Evolutionary conservation across 2,797 vertebrate genomes (phyloP).

Genomic region (Phataginus tricuspis): DNA sequence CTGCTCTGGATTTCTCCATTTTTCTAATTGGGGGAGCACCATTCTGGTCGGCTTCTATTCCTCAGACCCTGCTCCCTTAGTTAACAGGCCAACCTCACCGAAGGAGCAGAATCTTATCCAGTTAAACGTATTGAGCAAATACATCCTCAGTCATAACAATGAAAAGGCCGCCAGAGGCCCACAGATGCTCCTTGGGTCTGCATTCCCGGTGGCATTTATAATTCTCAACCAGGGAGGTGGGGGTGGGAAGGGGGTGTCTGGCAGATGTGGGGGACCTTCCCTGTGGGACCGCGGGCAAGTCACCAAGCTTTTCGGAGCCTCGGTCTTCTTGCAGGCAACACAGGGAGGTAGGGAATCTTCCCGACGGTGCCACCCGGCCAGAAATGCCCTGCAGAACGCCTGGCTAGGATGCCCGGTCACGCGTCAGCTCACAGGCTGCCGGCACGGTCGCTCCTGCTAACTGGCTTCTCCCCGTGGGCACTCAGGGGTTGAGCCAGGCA

Average conservation of each 20-base stretch:
- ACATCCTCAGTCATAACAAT: background rate
- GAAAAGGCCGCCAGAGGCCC: background rate
- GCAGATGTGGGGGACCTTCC: background rate
- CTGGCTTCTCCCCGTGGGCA: background rate
- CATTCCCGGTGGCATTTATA: background rate
- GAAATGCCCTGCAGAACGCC: fast-evolving
- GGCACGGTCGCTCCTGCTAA: fast-evolving
- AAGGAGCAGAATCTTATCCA: background rate
- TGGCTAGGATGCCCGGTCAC: fast-evolving
- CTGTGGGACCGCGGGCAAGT: background rate
- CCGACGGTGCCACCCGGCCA: fast-evolving
- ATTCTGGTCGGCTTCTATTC: background rate
- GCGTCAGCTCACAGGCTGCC: background rate
- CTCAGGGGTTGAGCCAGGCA: background rate
- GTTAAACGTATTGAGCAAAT: background rate
- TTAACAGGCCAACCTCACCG: background rate
- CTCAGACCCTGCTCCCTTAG: background rate
- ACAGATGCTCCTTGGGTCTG: background rate
- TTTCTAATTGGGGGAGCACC: background rate
- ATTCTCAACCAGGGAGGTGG: background rate
- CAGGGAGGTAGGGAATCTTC: fast-evolving
- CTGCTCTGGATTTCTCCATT: background rate
- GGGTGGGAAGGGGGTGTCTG: too few relatives aligned
- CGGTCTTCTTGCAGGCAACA: fast-evolving
- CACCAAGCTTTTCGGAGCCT: background rate